Evolutionary conservation across 2,113 vertebrate genomes (phyloP), one percentile per base, ranked within the genome.

Genomic region (Silurus glanis): DNA sequence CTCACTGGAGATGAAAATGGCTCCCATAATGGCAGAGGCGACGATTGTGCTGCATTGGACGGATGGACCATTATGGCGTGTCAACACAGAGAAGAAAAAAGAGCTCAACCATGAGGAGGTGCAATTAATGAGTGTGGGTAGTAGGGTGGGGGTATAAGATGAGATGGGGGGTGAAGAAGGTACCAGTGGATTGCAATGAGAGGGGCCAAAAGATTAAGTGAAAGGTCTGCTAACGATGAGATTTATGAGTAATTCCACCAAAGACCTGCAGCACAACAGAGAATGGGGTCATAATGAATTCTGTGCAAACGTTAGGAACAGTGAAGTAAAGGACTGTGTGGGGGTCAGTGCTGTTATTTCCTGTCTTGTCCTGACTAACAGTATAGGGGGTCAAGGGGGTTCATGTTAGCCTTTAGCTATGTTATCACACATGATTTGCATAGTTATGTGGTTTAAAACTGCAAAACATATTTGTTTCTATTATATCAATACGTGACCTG

Each of bases 1-100:
- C 91, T 87, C 91, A 88, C 92, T 92, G 91, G 92, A 94, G 93
- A 94, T 94, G 91, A 92, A 95, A 95, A 95, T 94, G 94, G 92
- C 85, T 92, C 80, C 67, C 86, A 90, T 95, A 94, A 95, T 94
- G 90, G 92, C 90, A 85, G 83, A 89, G 91, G 92, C 87, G 90
- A 93, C 89, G 87, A 79, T 49, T 88, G 90, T 87, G 84, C 92
- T 93, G 92, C 92, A 93, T 92, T 93, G 91, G 92, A 92, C 81
- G 91, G 89, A 91, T 90, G 83, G 93, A 93, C 93, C 92, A 94
- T 94, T 95, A 95, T 16, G 12, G 91, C 90, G 86, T 85, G 94
- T 95, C 94, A 94, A 94, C 94, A 93, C 88, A 28, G 83, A 84
- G 88, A 92, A 93, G 94, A 94, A 92, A 94, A 84, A 94, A 95